Conservation (phyloP, 2,888 invertebrate species). For the Galerucella calmariensis region DNA sequence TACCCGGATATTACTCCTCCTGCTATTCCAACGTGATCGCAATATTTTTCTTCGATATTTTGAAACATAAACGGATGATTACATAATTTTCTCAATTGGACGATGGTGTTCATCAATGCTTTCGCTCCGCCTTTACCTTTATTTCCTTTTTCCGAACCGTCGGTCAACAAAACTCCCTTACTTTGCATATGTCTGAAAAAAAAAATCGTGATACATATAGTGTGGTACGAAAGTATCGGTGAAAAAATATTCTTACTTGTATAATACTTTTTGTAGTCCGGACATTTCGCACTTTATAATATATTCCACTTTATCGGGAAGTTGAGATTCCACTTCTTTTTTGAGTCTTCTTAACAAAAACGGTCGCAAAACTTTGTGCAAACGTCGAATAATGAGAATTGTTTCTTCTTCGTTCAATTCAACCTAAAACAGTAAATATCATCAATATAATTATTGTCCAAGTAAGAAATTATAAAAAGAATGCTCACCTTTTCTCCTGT, state of each 20-base stretch:
- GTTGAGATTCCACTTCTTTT: slow-evolving; percentile 98
- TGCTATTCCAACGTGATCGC: slow-evolving; percentile 85
- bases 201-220: background rate
- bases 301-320: slow-evolving; percentile 98
- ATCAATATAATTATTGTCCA: too few relatives aligned
- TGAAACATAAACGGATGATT: slow-evolving; percentile 99
- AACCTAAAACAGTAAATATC: slow-evolving; percentile 78
- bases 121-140: slow-evolving; percentile 91
- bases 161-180: slow-evolving; percentile 93
- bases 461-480: background rate
- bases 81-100: slow-evolving; percentile 97
- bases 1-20: slow-evolving; percentile 81
- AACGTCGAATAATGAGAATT: slow-evolving; percentile 97
- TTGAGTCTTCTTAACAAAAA: slow-evolving; percentile 96
- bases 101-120: slow-evolving; percentile 98
- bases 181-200: slow-evolving; percentile 91
- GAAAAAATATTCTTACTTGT: slow-evolving; percentile 66
- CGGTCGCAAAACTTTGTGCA: slow-evolving; percentile 98
- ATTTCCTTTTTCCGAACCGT: slow-evolving; percentile 93
- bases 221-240: background rate
- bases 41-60: slow-evolving; percentile 96
- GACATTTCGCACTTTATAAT: slow-evolving; percentile 99
- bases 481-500: slow-evolving; percentile 90
- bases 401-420: slow-evolving; percentile 99
- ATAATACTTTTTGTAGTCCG: slow-evolving; percentile 91